Conservation (phyloP, 2,888 invertebrate species). For the Alloscopus bannaensis region DNA sequence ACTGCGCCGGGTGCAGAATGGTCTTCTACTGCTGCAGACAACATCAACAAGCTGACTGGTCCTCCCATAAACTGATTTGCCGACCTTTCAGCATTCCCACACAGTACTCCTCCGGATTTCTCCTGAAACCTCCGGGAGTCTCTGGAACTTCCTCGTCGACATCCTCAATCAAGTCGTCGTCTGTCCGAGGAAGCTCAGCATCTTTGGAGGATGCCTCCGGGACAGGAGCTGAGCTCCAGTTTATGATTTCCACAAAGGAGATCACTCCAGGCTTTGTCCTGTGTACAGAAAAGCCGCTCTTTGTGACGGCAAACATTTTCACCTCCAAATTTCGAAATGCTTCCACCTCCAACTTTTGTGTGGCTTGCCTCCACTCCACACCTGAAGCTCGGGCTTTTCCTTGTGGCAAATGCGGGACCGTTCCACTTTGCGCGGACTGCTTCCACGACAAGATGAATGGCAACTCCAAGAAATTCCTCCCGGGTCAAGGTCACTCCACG, state of each 20-base stretch:
- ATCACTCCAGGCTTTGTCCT: slow-evolving; percentile 33
- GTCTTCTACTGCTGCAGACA: slow-evolving; percentile 56
- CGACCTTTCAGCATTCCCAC: slow-evolving; percentile 52
- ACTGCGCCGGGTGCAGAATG: slow-evolving; percentile 44
- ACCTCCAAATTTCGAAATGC: background rate
- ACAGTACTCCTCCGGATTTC: slow-evolving; percentile 37
- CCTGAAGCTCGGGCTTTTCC: no score
- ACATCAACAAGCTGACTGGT: slow-evolving; percentile 52
- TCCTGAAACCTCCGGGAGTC: slow-evolving; percentile 12
- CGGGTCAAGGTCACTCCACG: slow-evolving; percentile 32
- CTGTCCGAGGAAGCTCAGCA: background rate
- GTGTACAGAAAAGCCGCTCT: slow-evolving; percentile 39
- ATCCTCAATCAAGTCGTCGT: background rate
- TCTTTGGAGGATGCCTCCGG: background rate
- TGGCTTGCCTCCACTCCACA: no score
- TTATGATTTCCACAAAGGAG: slow-evolving; percentile 29
- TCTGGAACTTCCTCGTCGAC: background rate
- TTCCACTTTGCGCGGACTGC: slow-evolving; percentile 37
- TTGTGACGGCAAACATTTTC: slow-evolving; percentile 27
- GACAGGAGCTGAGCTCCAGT: slow-evolving; percentile 30
- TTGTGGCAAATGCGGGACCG: slow-evolving; percentile 12
- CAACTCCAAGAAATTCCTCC: slow-evolving; percentile 2
- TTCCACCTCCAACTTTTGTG: no score
- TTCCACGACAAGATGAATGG: background rate
- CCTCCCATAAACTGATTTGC: slow-evolving; percentile 43